A percentile compares a stretch with the other conserved stretches of the same genome.
Evolutionary conservation across 2,797 vertebrate species (phyloP).

Genomic region (Bradypodion pumilum): DNA sequence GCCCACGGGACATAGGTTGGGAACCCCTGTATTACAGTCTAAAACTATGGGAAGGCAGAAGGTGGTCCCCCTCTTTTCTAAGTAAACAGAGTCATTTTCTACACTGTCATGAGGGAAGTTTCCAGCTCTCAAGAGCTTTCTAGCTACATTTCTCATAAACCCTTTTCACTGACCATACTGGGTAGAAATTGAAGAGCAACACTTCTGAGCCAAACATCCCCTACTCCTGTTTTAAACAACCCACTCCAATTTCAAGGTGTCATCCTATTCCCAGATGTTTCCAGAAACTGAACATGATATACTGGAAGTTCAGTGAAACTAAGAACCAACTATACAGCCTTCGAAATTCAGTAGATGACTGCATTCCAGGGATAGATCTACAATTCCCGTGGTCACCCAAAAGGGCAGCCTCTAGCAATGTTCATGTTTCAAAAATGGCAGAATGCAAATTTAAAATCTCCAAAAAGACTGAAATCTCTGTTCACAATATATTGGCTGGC

Average conservation of each 20-base stretch:
- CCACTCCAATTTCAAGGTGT: neutral
- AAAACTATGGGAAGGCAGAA: neutral
- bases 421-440: neutral
- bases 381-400: neutral
- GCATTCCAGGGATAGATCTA: neutral
- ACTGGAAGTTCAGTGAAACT: neutral
- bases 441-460: neutral
- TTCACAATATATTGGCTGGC: too few species aligned
- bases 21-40: too few species aligned
- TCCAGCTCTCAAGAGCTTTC: neutral
- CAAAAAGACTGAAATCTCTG: neutral
- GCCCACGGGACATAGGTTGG: too few species aligned
- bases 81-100: too few species aligned
- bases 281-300: neutral
- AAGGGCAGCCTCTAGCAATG: neutral
- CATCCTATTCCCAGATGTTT: neutral
- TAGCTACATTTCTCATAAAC: too few species aligned
- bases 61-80: neutral
- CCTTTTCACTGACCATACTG: too few species aligned
- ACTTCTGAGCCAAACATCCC: neutral
- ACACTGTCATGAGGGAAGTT: too few species aligned
- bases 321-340: neutral
- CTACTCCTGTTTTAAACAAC: neutral
- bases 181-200: too few species aligned
- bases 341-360: too few species aligned